phyloP scores from a whole-genome alignment of 1,140 invertebrate genomes.

The Episyrphus balteatus region DNA sequence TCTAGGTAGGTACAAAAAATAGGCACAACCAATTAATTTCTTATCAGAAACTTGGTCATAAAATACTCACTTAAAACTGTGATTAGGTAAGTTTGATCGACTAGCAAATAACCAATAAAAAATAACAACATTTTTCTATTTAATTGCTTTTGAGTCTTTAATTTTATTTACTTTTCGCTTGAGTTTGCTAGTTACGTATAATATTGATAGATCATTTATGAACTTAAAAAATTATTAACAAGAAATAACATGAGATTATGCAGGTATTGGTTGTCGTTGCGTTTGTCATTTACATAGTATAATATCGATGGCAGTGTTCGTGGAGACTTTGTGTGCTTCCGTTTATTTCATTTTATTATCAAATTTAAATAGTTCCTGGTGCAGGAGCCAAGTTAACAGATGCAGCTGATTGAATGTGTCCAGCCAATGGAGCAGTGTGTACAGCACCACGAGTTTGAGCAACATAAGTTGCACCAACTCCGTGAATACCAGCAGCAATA shows the following conservation, averaged over 20 bases:
- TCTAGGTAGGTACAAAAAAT: no score
- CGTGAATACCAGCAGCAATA: conserved; percentile 21
- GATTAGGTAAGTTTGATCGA: no score
- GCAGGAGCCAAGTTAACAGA: conserved; percentile 32
- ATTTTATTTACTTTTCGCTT: not conserved
- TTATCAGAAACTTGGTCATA: no score
- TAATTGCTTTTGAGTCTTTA: not conserved
- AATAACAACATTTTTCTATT: no score
- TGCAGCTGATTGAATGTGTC: conserved; percentile 10
- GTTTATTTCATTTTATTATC: not conserved
- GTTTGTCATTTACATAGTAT: not conserved
- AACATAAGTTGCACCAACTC: conserved; percentile 25
- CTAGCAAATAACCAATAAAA: no score
- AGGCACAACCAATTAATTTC: no score
- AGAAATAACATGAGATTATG: not conserved
- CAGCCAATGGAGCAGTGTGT: conserved; percentile 33
- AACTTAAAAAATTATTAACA: not conserved
- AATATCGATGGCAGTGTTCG: not conserved
- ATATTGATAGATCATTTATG: not conserved
- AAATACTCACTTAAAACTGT: no score
- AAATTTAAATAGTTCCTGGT: conserved; percentile 21
- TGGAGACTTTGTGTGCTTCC: not conserved
- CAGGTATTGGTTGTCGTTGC: not conserved
- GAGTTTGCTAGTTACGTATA: not conserved
- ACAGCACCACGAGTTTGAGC: conserved; percentile 36